phyloP scores from a whole-genome alignment of 23 tunicate genomes.

The Trididemnum miniatum region DNA sequence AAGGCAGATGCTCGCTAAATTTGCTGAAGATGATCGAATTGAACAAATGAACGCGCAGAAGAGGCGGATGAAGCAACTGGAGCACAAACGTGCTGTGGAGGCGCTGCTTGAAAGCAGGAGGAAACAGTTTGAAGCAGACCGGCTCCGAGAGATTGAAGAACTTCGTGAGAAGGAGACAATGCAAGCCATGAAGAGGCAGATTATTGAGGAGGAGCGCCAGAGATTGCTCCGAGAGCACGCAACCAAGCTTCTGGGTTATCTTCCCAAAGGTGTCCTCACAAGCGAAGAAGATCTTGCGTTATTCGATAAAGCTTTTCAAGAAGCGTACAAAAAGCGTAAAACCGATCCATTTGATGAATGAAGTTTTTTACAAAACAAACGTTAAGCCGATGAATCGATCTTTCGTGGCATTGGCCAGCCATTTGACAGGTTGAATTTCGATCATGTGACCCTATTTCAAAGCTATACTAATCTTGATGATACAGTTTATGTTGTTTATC shows the following conservation, averaged over 20 bases:
- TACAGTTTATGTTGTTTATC: no score
- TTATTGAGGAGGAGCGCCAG: conserved; percentile 95
- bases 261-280: conserved; percentile 93
- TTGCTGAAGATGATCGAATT: conserved; percentile 97
- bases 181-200: conserved; percentile 78
- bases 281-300: conserved; percentile 56
- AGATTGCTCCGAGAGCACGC: conserved; percentile 91
- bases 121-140: conserved; percentile 78
- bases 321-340: conserved; percentile 64
- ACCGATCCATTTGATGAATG: conserved; percentile 9
- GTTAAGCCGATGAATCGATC: no score
- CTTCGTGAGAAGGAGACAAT: conserved; percentile 64
- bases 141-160: conserved; percentile 63
- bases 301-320: conserved; percentile 74
- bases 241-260: conserved; percentile 89
- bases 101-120: conserved; percentile 67
- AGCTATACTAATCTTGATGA: no score
- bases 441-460: no score
- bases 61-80: conserved; percentile 95
- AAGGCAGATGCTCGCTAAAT: conserved; percentile 93
- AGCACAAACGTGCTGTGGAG: conserved; percentile 96
- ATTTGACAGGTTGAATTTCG: no score
- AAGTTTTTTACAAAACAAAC: not conserved
- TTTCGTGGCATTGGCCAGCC: no score
- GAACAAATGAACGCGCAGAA: conserved; percentile 99